Base-by-base conservation (phyloP, 2,797 vertebrate genomes). In the Leuciscus waleckii region DNA sequence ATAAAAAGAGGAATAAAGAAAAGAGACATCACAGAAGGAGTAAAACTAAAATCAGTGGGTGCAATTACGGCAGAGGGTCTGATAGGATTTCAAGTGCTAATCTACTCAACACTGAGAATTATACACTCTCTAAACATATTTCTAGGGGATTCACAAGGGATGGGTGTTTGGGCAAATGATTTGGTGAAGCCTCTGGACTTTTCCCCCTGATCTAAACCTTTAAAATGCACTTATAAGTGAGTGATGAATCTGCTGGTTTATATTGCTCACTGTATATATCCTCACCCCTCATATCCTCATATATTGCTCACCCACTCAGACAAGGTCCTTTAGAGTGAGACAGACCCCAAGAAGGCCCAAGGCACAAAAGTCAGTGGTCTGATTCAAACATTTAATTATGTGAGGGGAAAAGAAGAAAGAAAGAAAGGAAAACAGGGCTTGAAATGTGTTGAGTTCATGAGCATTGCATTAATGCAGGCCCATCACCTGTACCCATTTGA, bases 201-300 rank as follows among this genome's bases (percentile, higher is more conserved):
- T 90, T 89, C 87, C 6, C 43, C 86, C 81, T 58, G 87, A 81
- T 88, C n/a, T 80, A 43, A 83, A 80, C 58, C 9, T 87, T 81
- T 83, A 90, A 90, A 85, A 85, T 89, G 11, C 46, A 67, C 37
- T 54, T 90, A 86, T 82, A 87, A 75, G 26, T 92, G 83, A 90
- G 88, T 85, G 83, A 88, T 84, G 89, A 87, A 86, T 89, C 91
- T 93, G 93, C 91, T 92, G 89, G 89, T 90, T 93, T 91, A 91
- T 87, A 89, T 90, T 91, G 92, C 89, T 93, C 93, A 93, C 94
- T 92, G 92, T 92, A 89, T 85, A 67, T 39, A 39, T 92, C 91
- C 29, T 29, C 29, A 29, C 1, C 29, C 29, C 29, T 29, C 29
- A 29, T 29, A 29, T 29, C 29, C 29, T 29, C 29, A 29, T 29